Percentiles rank a stretch among this genome's conserved stretches.
These are phyloP conservation scores for Dasysyrphus albostriatus DNA, from an alignment of 2,888 invertebrate genomes.

Conservation along the genomic window DNA sequence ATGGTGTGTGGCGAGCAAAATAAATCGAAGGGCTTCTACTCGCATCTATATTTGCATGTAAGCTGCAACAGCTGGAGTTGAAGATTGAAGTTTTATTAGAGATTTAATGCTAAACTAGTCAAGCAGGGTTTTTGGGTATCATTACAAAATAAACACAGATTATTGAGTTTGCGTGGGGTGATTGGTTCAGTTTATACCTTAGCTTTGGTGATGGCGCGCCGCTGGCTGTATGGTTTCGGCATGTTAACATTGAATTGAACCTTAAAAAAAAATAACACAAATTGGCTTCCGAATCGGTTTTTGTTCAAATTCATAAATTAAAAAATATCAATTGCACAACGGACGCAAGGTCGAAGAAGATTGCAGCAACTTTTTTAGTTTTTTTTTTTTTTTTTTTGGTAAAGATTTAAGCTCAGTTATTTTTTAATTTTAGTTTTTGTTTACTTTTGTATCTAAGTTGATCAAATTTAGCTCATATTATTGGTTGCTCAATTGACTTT, in stretches of 20 bases:
- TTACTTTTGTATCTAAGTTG: slow-evolving; percentile 26
- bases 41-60: slow-evolving; percentile 20
- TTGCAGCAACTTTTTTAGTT: slow-evolving; percentile 18
- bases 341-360: slow-evolving; percentile 45
- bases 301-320: slow-evolving; percentile 1
- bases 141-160: slow-evolving; percentile 37
- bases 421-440: background rate
- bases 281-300: slow-evolving; percentile 33
- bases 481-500: slow-evolving; percentile 32
- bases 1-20: background rate
- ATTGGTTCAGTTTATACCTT: background rate
- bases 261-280: slow-evolving; percentile 10
- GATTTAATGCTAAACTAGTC: slow-evolving; percentile 39
- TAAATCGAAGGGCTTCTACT: slow-evolving; percentile 5
- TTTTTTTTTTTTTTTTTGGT: background rate
- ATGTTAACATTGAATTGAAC: slow-evolving; percentile 33
- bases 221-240: slow-evolving; percentile 14
- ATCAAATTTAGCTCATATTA: slow-evolving; percentile 7
- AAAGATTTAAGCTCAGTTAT: slow-evolving; percentile 8
- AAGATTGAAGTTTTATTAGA: slow-evolving; percentile 7
- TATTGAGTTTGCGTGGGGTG: slow-evolving; percentile 34
- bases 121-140: slow-evolving; percentile 31
- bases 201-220: background rate
- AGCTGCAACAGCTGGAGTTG: slow-evolving; percentile 8
- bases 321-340: slow-evolving; percentile 45